These are phyloP conservation scores for Geopemphigus sp. DNA, from an alignment of 1,140 invertebrate species.

Conservation along the genomic window DNA sequence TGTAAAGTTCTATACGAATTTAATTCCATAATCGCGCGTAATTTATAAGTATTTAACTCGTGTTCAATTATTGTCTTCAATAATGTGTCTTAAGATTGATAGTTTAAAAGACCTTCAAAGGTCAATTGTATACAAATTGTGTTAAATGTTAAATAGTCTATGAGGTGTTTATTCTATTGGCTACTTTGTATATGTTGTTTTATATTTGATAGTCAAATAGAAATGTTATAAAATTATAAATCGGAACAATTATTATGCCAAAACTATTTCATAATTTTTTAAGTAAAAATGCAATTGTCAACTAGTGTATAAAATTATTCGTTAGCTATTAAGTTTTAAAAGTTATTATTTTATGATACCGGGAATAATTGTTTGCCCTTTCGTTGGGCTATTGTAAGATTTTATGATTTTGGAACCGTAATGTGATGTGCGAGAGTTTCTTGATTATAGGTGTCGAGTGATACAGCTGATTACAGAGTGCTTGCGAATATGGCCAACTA, in stretches of 20 bases:
- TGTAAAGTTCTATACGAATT: not conserved
- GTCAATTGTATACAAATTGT: not conserved
- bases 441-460: conserved; percentile 46
- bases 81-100: not conserved
- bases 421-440: conserved; percentile 47
- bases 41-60: not conserved
- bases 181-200: not conserved
- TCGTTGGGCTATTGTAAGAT: conserved; percentile 26
- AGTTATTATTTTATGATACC: not conserved
- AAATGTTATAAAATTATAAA: not conserved
- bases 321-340: not conserved
- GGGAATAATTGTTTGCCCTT: conserved; percentile 2
- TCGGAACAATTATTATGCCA: not conserved
- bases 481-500: conserved; percentile 13
- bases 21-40: not conserved
- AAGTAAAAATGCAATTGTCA: not conserved
- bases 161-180: too few relatives aligned
- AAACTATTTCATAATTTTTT: not conserved
- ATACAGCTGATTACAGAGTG: conserved; percentile 37
- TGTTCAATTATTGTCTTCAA: not conserved
- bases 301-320: not conserved
- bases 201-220: not conserved
- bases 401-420: conserved; percentile 35
- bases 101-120: conserved; percentile 31
- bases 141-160: too few relatives aligned